Base-by-base conservation (phyloP, 2,113 vertebrate species). In the Cephalopterus ornatus region DNA sequence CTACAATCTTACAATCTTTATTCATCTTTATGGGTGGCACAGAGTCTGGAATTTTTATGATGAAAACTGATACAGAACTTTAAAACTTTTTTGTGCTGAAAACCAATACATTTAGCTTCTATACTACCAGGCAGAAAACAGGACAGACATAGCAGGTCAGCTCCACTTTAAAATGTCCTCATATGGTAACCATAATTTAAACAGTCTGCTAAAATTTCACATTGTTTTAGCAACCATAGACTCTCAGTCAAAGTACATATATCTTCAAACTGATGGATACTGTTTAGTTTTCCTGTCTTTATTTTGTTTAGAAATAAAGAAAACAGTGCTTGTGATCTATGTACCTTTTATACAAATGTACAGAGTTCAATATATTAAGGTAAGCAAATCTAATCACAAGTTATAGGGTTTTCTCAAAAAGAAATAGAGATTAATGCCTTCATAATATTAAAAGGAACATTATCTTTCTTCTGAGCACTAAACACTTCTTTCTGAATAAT, bases 1-100 rank as follows among this genome's bases (percentile, higher is more conserved):
- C 73, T 76, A 49, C 26, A 71, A 8, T 46, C 46, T 78, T 78
- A 42, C 26, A 71, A 17, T 42, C 49, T 90, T 95, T 90, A 70
- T 82, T 93, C 56, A 85, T 89, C 85, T 35, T 92, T 80, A 88
- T 85, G 77, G 47, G 80, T 91, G 46, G 95, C 79, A 95, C 4
- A 67, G 56, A 79, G 46, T 88, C 59, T 95, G 88, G 49, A 75
- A 82, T 88, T 93, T 91, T 93, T 90, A 93, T 56, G 28, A 68
- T 61, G 92, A 85, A 96, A 95, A 91, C 28, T 49, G 75, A 95
- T 91, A 88, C 41, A 71, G 56, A 37, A 72, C 72, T 92, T 92
- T 63, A 90, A 68, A 80, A 90, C 30, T 80, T 83, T 71, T 52
- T 26, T 83, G 1, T 80, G 63, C 39, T 92, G 81, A 67, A 91